Conservation (phyloP, 2,888 invertebrate genomes). For the Microctonus brassicae region DNA sequence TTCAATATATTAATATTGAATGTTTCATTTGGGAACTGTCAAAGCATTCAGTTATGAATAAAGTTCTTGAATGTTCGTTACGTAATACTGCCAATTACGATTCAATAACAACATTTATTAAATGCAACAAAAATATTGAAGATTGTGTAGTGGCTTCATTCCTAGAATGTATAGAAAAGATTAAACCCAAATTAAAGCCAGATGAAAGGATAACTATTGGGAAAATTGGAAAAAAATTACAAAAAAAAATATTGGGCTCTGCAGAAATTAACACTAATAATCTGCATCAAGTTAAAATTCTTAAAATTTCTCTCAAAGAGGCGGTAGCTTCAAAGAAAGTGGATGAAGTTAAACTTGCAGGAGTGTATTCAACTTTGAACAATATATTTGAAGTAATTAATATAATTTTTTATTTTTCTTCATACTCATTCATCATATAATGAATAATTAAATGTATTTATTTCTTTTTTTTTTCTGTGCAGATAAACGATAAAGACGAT, state of each 20-base stretch:
- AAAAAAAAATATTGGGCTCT: slow-evolving; percentile 46
- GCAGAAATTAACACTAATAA: slow-evolving; percentile 43
- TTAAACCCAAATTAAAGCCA: slow-evolving; percentile 49
- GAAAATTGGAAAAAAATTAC: slow-evolving; percentile 54
- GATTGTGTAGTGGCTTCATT: slow-evolving; percentile 44
- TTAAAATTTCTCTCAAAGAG: slow-evolving; percentile 54
- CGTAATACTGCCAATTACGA: slow-evolving; percentile 44
- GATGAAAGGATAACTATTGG: slow-evolving; percentile 50
- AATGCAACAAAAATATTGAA: slow-evolving; percentile 37
- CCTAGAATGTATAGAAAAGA: slow-evolving; percentile 54
- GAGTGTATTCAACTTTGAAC: slow-evolving; percentile 45
- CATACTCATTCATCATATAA: too few species aligned
- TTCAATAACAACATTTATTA: slow-evolving; percentile 44
- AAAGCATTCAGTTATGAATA: slow-evolving; percentile 42
- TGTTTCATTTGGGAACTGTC: slow-evolving; percentile 48
- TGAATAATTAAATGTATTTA: too few species aligned
- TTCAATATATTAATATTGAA: slow-evolving; percentile 50
- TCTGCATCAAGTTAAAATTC: slow-evolving; percentile 50
- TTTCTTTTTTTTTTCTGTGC: slow-evolving; percentile 21
- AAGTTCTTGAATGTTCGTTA: slow-evolving; percentile 53
- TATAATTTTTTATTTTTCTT: slow-evolving; percentile 14
- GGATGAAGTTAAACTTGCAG: slow-evolving; percentile 45
- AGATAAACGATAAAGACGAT: neutral
- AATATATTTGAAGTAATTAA: slow-evolving; percentile 49
- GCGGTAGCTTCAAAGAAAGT: slow-evolving; percentile 45